Conservation (phyloP, 2,797 vertebrate genomes). For the Streptopelia turtur region DNA sequence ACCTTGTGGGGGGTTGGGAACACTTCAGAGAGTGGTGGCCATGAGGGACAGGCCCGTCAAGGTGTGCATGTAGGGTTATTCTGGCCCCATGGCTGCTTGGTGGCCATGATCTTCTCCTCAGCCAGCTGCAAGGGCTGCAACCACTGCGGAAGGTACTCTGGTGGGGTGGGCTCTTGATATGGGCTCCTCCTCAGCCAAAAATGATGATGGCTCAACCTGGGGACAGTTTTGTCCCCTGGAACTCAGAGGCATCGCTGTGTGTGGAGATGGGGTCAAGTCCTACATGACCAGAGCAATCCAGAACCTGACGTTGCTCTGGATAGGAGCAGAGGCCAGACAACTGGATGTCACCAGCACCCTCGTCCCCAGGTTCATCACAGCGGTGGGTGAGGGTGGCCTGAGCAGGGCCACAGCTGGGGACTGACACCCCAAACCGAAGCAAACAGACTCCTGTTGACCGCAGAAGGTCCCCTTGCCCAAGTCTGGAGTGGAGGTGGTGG, state of each 20-base stretch:
- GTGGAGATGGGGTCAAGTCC: neutral
- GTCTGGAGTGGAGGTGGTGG: neutral
- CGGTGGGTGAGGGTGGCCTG: neutral
- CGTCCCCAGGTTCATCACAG: fast-evolving
- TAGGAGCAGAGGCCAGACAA: neutral
- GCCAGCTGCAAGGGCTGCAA: neutral
- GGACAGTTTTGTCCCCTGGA: neutral
- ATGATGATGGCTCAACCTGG: neutral
- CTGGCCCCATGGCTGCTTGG: neutral
- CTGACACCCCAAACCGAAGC: neutral
- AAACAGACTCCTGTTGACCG: neutral
- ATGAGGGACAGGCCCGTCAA: neutral
- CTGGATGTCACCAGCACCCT: neutral
- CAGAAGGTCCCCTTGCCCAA: neutral
- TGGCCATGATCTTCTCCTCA: neutral
- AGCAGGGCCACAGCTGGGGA: neutral
- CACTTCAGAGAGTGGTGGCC: neutral
- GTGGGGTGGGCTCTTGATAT: neutral
- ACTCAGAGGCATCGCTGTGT: neutral
- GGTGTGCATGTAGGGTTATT: neutral
- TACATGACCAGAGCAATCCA: neutral
- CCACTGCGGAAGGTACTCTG: neutral
- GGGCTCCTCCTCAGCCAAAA: neutral
- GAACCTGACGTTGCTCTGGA: fast-evolving
- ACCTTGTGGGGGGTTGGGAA: fast-evolving